A percentile compares a stretch with the other conserved stretches of the same genome.
These are phyloP conservation scores for Caenorhabditis japonica DNA, from an alignment of 2,888 invertebrate species.

Conservation along the genomic window DNA sequence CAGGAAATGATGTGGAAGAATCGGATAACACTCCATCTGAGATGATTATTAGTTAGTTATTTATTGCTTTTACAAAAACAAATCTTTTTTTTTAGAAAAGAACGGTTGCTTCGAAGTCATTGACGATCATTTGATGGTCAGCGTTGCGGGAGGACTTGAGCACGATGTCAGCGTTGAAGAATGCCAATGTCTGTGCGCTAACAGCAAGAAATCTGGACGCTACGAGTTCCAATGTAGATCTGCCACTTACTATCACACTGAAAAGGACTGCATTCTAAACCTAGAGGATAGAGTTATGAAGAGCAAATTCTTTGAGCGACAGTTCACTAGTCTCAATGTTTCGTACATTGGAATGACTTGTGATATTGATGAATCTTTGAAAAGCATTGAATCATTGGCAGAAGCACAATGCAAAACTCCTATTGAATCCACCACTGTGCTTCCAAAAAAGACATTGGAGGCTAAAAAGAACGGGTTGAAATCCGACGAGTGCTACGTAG, in stretches of 20 bases:
- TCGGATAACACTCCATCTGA: slow-evolving; percentile 14
- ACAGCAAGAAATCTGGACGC: slow-evolving; percentile 69
- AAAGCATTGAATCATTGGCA: slow-evolving; percentile 11
- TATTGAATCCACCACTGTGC: slow-evolving; percentile 1
- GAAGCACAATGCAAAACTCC: slow-evolving; percentile 17
- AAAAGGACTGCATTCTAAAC: slow-evolving; percentile 75
- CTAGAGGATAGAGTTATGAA: slow-evolving; percentile 64
- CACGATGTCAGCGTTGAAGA: slow-evolving; percentile 73
- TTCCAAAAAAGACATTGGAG: slow-evolving; percentile 1
- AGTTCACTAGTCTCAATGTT: slow-evolving; percentile 59
- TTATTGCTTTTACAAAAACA: not conserved
- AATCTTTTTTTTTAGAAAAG: slow-evolving; percentile 31
- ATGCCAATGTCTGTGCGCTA: slow-evolving; percentile 76
- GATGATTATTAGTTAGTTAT: slow-evolving; percentile 41
- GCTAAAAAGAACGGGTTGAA: slow-evolving; percentile 43
- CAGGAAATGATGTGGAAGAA: slow-evolving; percentile 33
- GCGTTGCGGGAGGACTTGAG: slow-evolving; percentile 74
- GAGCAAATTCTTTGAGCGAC: slow-evolving; percentile 52
- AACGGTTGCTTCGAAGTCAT: slow-evolving; percentile 68
- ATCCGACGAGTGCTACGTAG: slow-evolving; percentile 72
- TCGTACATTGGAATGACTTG: slow-evolving; percentile 70
- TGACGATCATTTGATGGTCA: slow-evolving; percentile 65
- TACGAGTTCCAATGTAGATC: slow-evolving; percentile 76
- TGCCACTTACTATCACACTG: slow-evolving; percentile 75
- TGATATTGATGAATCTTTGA: slow-evolving; percentile 45